Conservation (phyloP, 1,140 invertebrate genomes). For the Anagrus nilaparvatae region DNA sequence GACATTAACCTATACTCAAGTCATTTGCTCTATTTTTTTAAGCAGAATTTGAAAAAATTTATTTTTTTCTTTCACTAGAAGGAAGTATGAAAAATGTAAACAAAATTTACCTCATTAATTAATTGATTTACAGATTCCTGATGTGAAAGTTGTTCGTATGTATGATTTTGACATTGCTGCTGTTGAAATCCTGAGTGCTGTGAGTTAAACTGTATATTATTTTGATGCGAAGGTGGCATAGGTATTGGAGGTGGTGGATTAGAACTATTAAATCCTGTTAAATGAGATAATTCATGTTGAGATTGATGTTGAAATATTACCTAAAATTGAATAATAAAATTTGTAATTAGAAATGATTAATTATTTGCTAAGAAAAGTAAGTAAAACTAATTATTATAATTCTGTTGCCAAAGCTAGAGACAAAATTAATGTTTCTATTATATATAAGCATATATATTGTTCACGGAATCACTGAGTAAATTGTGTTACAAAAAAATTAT, state of each 20-base stretch:
- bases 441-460: no score
- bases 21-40: not conserved
- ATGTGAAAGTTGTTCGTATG: constrained; percentile 17
- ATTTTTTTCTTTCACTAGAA: not conserved
- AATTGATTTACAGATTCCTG: not conserved
- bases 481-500: no score
- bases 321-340: not conserved
- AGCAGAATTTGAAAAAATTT: not conserved
- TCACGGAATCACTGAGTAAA: no score
- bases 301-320: constrained; percentile 37
- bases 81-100: not conserved
- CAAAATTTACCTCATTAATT: constrained; percentile 9
- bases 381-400: not conserved
- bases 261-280: constrained; percentile 35
- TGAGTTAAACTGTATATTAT: constrained; percentile 32
- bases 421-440: no score
- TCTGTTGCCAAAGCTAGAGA: no score
- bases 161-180: constrained; percentile 18
- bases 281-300: constrained; percentile 35
- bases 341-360: not conserved
- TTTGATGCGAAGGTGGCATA: constrained; percentile 38
- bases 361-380: not conserved
- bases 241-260: constrained; percentile 40
- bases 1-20: no score
- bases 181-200: constrained; percentile 27